phyloP scores from a whole-genome alignment of 2,888 invertebrate species.

The Nymphalis urticae region DNA sequence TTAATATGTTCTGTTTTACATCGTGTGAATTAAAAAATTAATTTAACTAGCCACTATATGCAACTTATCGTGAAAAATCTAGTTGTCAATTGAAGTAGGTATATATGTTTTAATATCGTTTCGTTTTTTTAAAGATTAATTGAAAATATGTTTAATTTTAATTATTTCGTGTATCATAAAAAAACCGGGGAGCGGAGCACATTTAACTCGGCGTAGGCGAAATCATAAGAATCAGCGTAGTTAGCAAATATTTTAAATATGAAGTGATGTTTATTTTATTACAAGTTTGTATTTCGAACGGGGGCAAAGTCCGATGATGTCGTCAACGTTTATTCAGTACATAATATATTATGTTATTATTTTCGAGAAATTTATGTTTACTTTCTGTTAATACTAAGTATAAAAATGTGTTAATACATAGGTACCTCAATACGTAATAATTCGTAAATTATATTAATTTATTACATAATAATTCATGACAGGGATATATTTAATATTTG shows the following conservation, averaged over 20 bases:
- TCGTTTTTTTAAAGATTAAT: no score
- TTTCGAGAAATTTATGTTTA: not conserved
- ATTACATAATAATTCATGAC: not conserved
- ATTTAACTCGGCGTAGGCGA: not conserved
- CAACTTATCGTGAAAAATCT: no score
- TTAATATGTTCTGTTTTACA: no score
- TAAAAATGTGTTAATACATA: not conserved
- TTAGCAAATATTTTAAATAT: not conserved
- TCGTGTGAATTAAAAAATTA: no score
- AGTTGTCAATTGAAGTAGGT: no score
- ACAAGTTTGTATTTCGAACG: conserved; percentile 10
- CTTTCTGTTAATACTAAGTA: not conserved
- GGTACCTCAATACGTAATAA: no score
- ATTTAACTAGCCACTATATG: no score
- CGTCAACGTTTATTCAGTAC: conserved; percentile 15
- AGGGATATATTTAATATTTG: not conserved
- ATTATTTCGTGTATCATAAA: no score
- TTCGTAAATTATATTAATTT: not conserved
- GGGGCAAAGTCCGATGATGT: conserved; percentile 18
- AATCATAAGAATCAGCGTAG: not conserved
- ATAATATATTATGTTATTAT: not conserved
- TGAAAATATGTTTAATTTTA: no score
- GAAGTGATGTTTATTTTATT: conserved; percentile 3
- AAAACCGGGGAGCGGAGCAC: not conserved
- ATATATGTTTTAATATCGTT: no score